Evolutionary conservation across 2,888 invertebrate genomes (phyloP), one percentile per base, ranked within the genome.

Genomic region (Anodontia alba): DNA sequence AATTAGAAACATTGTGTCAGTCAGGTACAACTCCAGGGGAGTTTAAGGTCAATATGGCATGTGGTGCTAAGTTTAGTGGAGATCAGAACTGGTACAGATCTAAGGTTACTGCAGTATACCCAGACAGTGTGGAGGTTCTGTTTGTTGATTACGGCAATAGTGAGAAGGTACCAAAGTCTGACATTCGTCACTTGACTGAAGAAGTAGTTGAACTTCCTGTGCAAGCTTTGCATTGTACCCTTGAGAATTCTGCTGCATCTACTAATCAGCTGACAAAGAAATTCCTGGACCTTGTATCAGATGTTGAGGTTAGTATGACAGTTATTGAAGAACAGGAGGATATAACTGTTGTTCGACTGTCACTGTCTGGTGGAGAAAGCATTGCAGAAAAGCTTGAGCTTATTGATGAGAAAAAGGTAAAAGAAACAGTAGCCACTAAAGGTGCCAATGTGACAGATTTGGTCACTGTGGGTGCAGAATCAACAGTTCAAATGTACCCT

Each of bases 91-190:
- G 93, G 91, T 94, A 94, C 82, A 81, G 94, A 75, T 93, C 91
- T 15, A 74, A 78, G 38, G 81, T 88, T 1, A 78, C 87, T 23
- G 84, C 87, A n/a, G 68, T 86, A 0, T 79, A 86, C 46, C 79
- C 81, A 20, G 84, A 82, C n/a, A 83, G 76, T 69, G 81, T 88
- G 17, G 84, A 87, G 67, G 92, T 94, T 7, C 89, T 88, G 33
- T 94, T 92, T 88, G 91, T 94, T 26, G 94, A 94, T 83, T 94
- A 92, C 87, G 94, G 94, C 12, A 93, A 93, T 51, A 83, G 86
- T 15, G 91, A 91, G 23, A 78, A 81, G 15, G 88, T 90, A 17
- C 74, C 85, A 0, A 83, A 80, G 26, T 67, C 78, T 23, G 88
- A 87, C 51, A 68, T 93, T 15, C 88, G 90, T 76, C 76, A 80